Evolutionary conservation across 30 jellyfish, hydroid and myxozoan species (phyloP).

Genomic region (Pseudorhiza aurosa): DNA sequence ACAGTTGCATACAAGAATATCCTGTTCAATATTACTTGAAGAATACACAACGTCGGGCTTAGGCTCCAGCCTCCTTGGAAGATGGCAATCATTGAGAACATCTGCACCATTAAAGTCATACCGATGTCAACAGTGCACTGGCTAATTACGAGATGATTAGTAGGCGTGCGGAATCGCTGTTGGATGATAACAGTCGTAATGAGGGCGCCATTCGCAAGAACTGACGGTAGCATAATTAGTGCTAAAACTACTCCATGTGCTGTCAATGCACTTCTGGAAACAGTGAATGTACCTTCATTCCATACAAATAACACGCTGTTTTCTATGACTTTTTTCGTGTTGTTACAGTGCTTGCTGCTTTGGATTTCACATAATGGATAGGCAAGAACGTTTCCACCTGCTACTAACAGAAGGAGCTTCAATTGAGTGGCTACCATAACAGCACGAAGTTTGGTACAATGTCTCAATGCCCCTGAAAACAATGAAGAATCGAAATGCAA

Average conservation of each 20-base stretch:
- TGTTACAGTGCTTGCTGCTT: conserved; percentile 35
- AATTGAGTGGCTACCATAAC: too few species aligned
- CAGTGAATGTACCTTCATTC: conserved; percentile 14
- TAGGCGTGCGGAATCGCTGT: conserved; percentile 62
- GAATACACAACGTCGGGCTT: conserved; percentile 21
- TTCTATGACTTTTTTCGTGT: background rate
- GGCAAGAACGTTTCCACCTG: background rate
- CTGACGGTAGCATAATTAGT: conserved; percentile 49
- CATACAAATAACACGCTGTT: conserved; percentile 11
- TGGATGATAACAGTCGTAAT: conserved; percentile 39
- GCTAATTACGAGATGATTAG: conserved; percentile 53
- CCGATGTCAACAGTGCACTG: conserved; percentile 64
- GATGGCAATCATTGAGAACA: conserved; percentile 14
- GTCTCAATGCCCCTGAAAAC: too few species aligned
- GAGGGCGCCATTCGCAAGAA: conserved; percentile 61
- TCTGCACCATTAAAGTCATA: conserved; percentile 42
- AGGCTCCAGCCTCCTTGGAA: conserved; percentile 37
- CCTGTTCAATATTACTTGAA: conserved; percentile 48
- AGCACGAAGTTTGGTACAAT: too few species aligned
- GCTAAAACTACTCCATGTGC: conserved; percentile 15
- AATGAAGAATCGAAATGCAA: too few species aligned
- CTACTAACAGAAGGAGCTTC: background rate
- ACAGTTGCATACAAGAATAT: conserved; percentile 15
- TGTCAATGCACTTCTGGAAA: background rate
- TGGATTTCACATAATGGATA: conserved; percentile 26